Base-by-base conservation (phyloP, 2,113 vertebrate species). In the Brachypodius melanocephalos region DNA sequence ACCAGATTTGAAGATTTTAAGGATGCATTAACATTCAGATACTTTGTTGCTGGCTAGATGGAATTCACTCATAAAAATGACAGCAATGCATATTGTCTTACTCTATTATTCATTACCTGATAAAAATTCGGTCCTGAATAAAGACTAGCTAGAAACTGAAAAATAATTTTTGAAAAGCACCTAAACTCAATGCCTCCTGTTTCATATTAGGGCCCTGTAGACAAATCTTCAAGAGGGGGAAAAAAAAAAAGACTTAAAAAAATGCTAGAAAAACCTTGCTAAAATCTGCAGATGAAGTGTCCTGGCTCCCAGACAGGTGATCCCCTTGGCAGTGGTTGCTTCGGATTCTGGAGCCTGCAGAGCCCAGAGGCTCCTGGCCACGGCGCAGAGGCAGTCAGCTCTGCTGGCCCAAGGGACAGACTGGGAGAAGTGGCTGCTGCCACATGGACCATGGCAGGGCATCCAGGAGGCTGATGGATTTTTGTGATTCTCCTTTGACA, bases 381-480 rank as follows among this genome's bases (percentile, higher is more conserved):
- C 1, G 6, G 24, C 31, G 5, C 43, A 82, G 43, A n/a, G 26
- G 29, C 0, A 2, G 21, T 31, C 20, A 25, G 52, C 0, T 2
- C 52, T 76, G 24, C 40, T 45, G 40, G 49, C 21, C 10, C 21
- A 12, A 8, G 55, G 28, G 28, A 16, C 73, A 74, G 19, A 15
- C 8, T 28, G 51, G 40, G 59, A 57, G 38, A 25, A 24, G 5
- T 0, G 45, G 42, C 21, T 80, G 46, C 55, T 79, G 21, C 49
- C 25, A 7, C 2, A 4, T 1, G 9, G 38, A 32, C 22, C 28
- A 14, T 1, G 9, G 10, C 45, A 0, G 2, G 32, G 12, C 0
- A 0, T 24, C 29, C 29, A 25, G 34, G 21, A 32, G 14, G 7
- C 4, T 40, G 54, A 31, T 28, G 19, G 51, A 14, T 26, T 87